A percentile compares a stretch with the other conserved stretches of the same genome.
phyloP scores from a whole-genome alignment of 1,140 invertebrate genomes.

The Drosophila pectinifera region DNA sequence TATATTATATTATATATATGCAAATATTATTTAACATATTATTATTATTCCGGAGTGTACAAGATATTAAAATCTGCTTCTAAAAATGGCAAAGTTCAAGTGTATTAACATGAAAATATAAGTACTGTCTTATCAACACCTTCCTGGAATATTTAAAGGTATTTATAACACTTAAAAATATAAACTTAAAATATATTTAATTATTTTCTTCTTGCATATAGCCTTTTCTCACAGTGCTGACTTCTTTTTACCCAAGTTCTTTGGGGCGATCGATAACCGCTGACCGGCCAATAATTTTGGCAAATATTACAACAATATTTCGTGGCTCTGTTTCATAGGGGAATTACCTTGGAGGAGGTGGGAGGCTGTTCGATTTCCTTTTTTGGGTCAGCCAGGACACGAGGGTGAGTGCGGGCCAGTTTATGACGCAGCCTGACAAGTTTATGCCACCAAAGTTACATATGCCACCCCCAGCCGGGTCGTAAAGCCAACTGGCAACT shows the following conservation, averaged over 20 bases:
- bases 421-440: conserved; percentile 77
- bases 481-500: conserved; percentile 65
- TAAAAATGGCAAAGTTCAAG: too few relatives aligned
- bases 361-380: conserved; percentile 5
- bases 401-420: conserved; percentile 21
- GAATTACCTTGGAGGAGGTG: conserved; percentile 8
- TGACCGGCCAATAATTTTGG: conserved; percentile 44
- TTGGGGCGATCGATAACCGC: conserved; percentile 25
- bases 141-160: background rate
- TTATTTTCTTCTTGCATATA: background rate
- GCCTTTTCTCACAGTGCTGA: conserved; percentile 5
- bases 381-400: conserved; percentile 10
- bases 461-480: conserved; percentile 54
- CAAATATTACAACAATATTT: conserved; percentile 53
- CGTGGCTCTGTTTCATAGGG: conserved; percentile 4
- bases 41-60: too few relatives aligned
- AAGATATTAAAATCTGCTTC: too few relatives aligned
- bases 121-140: too few relatives aligned
- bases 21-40: too few relatives aligned
- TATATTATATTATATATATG: too few relatives aligned
- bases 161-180: background rate
- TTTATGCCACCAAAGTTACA: conserved; percentile 61
- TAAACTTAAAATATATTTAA: accelerated
- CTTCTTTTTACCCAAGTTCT: background rate
- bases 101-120: background rate